Percentiles rank a stretch among this genome's conserved stretches.
These are phyloP conservation scores for Toxotes lorentzi DNA, from an alignment of 2,797 vertebrate genomes.

Conservation along the genomic window DNA sequence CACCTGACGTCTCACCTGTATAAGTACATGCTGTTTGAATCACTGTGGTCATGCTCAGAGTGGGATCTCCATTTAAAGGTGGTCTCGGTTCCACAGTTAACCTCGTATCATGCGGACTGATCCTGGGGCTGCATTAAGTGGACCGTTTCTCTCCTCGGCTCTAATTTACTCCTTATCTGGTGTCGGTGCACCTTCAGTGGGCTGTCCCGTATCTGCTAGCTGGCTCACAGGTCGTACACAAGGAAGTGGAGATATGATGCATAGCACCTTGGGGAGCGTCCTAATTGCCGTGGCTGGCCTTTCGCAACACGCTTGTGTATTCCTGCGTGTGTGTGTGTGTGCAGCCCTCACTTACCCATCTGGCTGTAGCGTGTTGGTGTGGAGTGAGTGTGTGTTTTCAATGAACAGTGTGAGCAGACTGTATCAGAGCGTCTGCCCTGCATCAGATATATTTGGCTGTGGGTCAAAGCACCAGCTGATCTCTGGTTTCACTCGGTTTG, in stretches of 20 bases:
- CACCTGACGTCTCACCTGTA: background rate
- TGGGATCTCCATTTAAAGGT: slow-evolving; percentile 15
- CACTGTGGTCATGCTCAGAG: background rate
- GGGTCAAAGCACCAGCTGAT: slow-evolving; percentile 38
- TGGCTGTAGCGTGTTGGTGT: slow-evolving; percentile 14
- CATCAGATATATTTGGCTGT: slow-evolving; percentile 5
- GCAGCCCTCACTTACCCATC: slow-evolving; percentile 13
- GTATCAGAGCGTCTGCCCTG: background rate
- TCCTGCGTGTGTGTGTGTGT: background rate
- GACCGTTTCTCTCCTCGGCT: background rate
- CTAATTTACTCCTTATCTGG: slow-evolving; percentile 54
- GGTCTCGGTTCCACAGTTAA: background rate
- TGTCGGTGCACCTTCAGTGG: slow-evolving; percentile 8
- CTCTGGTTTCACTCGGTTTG: slow-evolving; percentile 28
- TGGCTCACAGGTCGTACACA: slow-evolving; percentile 26
- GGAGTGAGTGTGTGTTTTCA: slow-evolving; percentile 2
- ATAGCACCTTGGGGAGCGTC: slow-evolving; percentile 20
- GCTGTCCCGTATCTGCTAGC: slow-evolving; percentile 37
- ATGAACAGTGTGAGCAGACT: slow-evolving; percentile 1
- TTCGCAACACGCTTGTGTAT: slow-evolving; percentile 1
- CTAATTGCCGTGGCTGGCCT: slow-evolving; percentile 44
- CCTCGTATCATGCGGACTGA: slow-evolving; percentile 6
- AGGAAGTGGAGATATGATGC: slow-evolving; percentile 39
- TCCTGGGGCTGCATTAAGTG: slow-evolving; percentile 12
- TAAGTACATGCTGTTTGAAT: background rate